Base-by-base conservation (phyloP, 2,797 vertebrate species). In the Phaenicophaeus curvirostris region DNA sequence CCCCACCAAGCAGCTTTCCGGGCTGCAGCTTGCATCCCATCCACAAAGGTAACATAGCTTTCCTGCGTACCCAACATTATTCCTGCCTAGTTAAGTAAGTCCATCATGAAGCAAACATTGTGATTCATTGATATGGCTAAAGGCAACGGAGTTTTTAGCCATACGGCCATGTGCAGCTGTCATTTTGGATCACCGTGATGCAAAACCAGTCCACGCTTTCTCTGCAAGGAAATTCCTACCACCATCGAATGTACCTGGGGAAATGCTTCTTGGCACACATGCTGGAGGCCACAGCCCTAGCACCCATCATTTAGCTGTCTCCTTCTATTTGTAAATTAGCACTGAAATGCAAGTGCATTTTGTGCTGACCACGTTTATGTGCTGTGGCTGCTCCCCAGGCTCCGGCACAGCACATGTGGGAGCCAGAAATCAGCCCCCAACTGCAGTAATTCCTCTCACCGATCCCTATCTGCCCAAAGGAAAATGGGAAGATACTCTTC, bases 371-470 rank as follows among this genome's bases (percentile, higher is more conserved):
- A 1, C 6, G 37, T 8, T 46, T 2, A 11, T 1, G 24, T 21
- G 24, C 55, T 37, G 35, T 13, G 44, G 25, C 51, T 48, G 62
- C 0, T 1, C 57, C 75, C 28, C 33, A 4, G 21, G 81, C 48
- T 27, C 50, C 0, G 1, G 53, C 18, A 1, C 35, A 6, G 37
- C 20, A 7, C 2, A 0, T 0, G 9, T 0, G 3, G 39, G 59
- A 50, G 11, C 2, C 77, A 24, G 62, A 35, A 39, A 68, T 5
- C 14, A 20, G 8, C n/a, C 13, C 30, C 54, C 3, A 10, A 33
- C 6, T 2, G 2, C 61, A 55, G 37, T 55, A 58, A 13, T 16
- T 8, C 37, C 68, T 68, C 54, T 48, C 14, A 0, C 24, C 3
- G 4, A 19, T 50, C 68, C 72, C 35, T 3, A 10, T 9, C 59